Base-by-base conservation (phyloP, 1,140 invertebrate genomes). In the Apis dorsata region DNA sequence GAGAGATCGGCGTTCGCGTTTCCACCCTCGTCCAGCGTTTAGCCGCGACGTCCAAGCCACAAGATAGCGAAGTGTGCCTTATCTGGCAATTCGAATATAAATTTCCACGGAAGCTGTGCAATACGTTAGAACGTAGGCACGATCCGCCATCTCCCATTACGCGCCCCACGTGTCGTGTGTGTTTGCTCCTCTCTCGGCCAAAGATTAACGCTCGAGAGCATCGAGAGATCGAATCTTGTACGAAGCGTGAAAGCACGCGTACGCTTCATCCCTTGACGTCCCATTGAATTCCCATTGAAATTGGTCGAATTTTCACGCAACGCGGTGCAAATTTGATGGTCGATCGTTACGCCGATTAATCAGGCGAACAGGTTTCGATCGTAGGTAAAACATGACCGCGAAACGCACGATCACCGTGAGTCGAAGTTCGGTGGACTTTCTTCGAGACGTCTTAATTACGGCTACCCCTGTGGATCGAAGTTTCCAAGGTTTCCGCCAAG, bases 11-110 rank as follows among this genome's bases (percentile, higher is more conserved):
- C 28, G 34, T 77, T 66, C 49, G 4, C 63, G 57, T 28, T 24
- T 70, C 75, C 66, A 71, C 70, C 80, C 73, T 77, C 69, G 77
- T 88, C 83, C 83, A 74, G 83, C 34, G 34, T 84, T 76, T 71
- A 72, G 77, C 62, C 75, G 79, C 86, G 78, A 78, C 69, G 69
- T 63, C 76, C 73, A 62, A 75, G 73, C 86, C 83, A 71, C 86
- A 77, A 72, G 70, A 80, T 76, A 80, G 83, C 83, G 34, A 66
- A 86, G 82, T 90, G 88, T 90, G 86, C 86, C 90, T 90, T 90
- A 90, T 90, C 89, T 88, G 63, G 65, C 73, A 49, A 65, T 75
- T 83, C 79, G 84, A 90, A 88, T 90, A 90, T 90, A 89, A 90
- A 89, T 90, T 90, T 83, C 28, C 65, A 70, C 69, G 80, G 84